Conservation (phyloP, 2,113 vertebrate genomes). For the Apeltes quadracus region DNA sequence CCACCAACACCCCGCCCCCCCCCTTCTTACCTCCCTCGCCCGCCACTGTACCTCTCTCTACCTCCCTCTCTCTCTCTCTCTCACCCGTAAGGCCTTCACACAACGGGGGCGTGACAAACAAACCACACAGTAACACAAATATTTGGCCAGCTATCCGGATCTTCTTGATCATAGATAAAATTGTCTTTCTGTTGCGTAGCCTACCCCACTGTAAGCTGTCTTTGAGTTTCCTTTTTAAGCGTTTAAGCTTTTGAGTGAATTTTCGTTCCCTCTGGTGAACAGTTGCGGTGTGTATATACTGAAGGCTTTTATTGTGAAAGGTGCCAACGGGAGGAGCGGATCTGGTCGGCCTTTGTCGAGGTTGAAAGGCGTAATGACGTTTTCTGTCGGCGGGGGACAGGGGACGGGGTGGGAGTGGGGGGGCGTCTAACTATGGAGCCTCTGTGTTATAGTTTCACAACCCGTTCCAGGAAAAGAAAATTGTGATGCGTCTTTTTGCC, state of each 20-base stretch:
- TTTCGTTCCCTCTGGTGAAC: neutral
- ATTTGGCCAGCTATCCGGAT: neutral
- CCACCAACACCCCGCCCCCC: slow-evolving; percentile 40
- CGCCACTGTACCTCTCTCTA: slow-evolving; percentile 69
- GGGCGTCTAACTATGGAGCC: neutral
- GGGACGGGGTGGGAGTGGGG: too few relatives aligned
- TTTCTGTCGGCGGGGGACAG: too few relatives aligned
- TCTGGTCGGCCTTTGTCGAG: neutral
- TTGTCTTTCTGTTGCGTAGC: neutral
- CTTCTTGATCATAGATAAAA: neutral
- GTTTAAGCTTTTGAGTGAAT: neutral
- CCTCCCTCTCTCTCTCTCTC: slow-evolving; percentile 68
- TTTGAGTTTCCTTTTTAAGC: neutral
- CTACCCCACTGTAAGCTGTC: neutral
- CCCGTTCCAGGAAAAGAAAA: neutral
- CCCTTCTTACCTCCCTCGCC: slow-evolving; percentile 6
- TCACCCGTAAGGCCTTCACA: slow-evolving; percentile 1
- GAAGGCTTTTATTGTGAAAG: neutral
- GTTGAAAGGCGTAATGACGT: neutral
- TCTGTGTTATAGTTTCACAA: neutral
- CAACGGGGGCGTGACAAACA: neutral
- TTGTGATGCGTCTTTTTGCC: too few relatives aligned
- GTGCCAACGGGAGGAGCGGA: neutral
- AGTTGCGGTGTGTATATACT: neutral
- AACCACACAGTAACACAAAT: neutral